Base-by-base conservation (phyloP, 1,140 invertebrate genomes). In the Melanaphis sacchari region DNA sequence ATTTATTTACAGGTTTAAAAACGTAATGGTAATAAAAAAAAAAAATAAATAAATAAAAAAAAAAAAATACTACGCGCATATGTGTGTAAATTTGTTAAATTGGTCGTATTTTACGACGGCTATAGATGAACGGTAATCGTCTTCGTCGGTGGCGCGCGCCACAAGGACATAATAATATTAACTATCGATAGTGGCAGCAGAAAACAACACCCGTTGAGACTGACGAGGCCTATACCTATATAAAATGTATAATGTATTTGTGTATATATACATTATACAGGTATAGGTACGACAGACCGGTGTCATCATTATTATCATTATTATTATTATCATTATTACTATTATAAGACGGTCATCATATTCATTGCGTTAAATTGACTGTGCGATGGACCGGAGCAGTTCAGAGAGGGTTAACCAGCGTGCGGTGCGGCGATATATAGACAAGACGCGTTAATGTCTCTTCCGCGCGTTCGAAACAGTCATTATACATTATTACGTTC, bases 371-470 rank as follows among this genome's bases (percentile, higher is more conserved):
- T 85, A 85, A 93, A 93, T 93, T 54, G 91, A 82, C 81, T 49
- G 91, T 52, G 91, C 54, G 31, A 93, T 85, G 38, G 91, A 93
- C 76, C 66, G 46, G n/a, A 49, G 46, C 76, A 3, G 91, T 15
- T 49, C 91, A 36, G 36, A 82, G 26, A 38, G 76, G 40, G 91
- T 36, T 49, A 92, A 49, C 41, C 40, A 36, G 38, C 76, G 46
- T 59, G 24, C 91, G 41, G 54, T 59, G 36, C 43, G 66, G 46
- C 49, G 81, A 43, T 36, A 84, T 84, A 84, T 36, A 46, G 88
- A 89, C 88, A 89, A 89, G 88, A 92, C 81, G 81, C 91, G 81
- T 93, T 93, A 93, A 93, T 52, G 46, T 84, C 46, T 92, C 66
- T 26, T 43, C 46, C 43, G 38, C 36, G 91, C 46, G 81, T 93